Evolutionary conservation across 2,888 invertebrate genomes (phyloP), one percentile per base, ranked within the genome.

Genomic region (Tetragonula carbonaria): DNA sequence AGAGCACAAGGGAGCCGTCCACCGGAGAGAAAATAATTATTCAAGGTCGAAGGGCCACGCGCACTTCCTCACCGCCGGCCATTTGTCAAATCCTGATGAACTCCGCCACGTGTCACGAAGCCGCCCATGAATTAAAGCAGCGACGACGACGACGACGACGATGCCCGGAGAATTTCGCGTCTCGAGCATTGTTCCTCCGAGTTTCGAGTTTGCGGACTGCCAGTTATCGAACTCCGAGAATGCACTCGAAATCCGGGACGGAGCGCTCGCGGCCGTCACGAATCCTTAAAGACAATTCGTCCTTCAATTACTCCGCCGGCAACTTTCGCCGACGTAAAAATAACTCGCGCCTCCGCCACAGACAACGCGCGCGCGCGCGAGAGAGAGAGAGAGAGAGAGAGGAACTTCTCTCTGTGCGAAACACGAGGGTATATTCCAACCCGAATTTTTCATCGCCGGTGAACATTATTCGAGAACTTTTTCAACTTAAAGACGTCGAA

Each of bases 1-100:
- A 21, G 16, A 51, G 68, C 53, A 18, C 1, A 18, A 21, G n/a
- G 13, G 21, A 23, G n/a, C 51, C 63, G 63, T 62, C 72, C 73
- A 72, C 80, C 68, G 33, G 63, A 72, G 11, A 62, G 80, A 82
- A 86, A 88, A 90, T 90, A 77, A 92, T 91, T 88, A 87, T 78
- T 74, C 84, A 84, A 87, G 90, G 86, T 86, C 84, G 67, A 70
- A 85, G 78, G 74, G 74, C 53, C 71, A 21, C 68, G 62, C 6
- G 74, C 33, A 18, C 55, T 45, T 16, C 62, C 72, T 28, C 23
- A 16, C 62, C 6, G n/a, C 62, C 33, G 2, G 21, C 50, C 70
- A 77, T 82, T 82, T 70, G 82, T 89, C 85, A 70, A 68, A 77
- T 67, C n/a, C 53, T 63, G 75, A 78, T 65, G 71, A 80, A 70